phyloP scores from a whole-genome alignment of 2,113 vertebrate genomes.

The Otocyon megalotis region DNA sequence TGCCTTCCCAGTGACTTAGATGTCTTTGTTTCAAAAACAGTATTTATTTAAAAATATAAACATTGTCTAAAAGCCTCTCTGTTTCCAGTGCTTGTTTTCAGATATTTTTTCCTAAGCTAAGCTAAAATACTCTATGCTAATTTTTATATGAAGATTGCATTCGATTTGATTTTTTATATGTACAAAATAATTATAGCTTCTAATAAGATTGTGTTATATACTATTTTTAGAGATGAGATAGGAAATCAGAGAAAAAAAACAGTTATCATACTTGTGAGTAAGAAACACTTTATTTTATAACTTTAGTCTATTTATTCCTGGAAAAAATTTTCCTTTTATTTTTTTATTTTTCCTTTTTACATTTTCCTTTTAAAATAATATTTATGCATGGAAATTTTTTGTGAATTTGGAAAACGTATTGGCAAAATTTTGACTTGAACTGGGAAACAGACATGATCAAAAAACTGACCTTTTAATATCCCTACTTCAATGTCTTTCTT shows the following conservation, averaged over 20 bases:
- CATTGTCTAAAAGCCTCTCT: not conserved
- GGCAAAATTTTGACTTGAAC: not conserved
- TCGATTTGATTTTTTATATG: not conserved
- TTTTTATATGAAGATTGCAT: not conserved
- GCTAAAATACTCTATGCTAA: not conserved
- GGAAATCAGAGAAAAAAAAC: not conserved
- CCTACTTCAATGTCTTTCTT: not conserved
- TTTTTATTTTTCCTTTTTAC: too few species aligned
- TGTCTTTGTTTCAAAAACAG: conserved; percentile 50
- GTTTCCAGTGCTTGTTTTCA: not conserved
- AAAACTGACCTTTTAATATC: not conserved
- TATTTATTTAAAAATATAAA: conserved; percentile 23
- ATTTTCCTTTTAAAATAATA: not conserved
- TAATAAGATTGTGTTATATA: not conserved
- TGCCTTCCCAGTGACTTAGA: not conserved
- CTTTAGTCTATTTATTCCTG: not conserved
- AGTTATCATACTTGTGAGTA: not conserved
- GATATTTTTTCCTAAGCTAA: not conserved
- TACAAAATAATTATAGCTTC: not conserved
- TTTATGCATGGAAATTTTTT: not conserved
- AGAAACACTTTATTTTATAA: not conserved
- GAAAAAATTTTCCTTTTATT: not conserved
- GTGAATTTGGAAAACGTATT: not conserved
- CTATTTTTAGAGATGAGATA: not conserved
- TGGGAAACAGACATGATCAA: not conserved